Conservation (phyloP, 2,888 invertebrate genomes). For the Cyaniris semiargus region DNA sequence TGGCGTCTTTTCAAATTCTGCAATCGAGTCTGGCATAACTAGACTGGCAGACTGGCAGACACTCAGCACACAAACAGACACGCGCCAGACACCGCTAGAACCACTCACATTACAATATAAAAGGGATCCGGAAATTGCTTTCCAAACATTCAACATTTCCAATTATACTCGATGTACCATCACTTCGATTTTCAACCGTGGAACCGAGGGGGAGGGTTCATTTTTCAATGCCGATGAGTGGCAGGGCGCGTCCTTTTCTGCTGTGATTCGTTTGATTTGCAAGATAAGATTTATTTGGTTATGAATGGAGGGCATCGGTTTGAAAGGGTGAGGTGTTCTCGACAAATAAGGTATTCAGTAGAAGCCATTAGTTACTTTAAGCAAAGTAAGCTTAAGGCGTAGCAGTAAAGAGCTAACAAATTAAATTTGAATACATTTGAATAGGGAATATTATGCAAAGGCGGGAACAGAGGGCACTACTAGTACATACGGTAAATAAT, state of each 20-base stretch:
- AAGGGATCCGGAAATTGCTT: slow-evolving; percentile 77
- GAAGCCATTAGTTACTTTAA: not conserved
- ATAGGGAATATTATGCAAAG: not conserved
- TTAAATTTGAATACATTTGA: slow-evolving; percentile 3
- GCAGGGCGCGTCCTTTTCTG: slow-evolving; percentile 24
- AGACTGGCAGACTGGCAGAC: slow-evolving; percentile 26
- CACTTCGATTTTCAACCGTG: not conserved
- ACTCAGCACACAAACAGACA: slow-evolving; percentile 37
- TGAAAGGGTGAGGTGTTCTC: slow-evolving; percentile 1
- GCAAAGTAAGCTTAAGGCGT: not conserved
- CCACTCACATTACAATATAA: slow-evolving; percentile 76
- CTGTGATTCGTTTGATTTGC: slow-evolving; percentile 23
- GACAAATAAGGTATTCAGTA: slow-evolving; percentile 4
- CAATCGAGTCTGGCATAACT: not conserved
- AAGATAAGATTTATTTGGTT: slow-evolving; percentile 19
- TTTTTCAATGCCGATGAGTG: not conserved
- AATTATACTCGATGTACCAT: slow-evolving; percentile 61
- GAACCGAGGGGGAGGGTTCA: not conserved
- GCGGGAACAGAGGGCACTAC: no score
- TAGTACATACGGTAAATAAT: no score
- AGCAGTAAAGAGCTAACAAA: not conserved
- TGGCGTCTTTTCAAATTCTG: not conserved
- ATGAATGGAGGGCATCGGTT: not conserved
- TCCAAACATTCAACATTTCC: slow-evolving; percentile 68
- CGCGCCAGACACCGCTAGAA: slow-evolving; percentile 42